These are phyloP conservation scores for Pangasius krempfi DNA, from an alignment of 2,797 vertebrate genomes.

Conservation along the genomic window DNA sequence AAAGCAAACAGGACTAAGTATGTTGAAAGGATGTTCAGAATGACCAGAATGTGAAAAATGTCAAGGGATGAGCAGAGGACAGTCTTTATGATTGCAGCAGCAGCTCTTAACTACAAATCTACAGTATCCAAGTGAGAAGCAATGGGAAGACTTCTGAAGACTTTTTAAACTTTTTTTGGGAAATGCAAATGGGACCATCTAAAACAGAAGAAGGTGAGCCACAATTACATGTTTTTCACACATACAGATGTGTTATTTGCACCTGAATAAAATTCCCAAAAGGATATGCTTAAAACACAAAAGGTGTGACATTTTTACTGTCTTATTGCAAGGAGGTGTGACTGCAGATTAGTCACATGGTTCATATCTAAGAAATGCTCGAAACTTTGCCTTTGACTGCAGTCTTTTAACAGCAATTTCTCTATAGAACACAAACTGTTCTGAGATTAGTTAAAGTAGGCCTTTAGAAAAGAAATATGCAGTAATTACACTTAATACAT, in stretches of 20 bases:
- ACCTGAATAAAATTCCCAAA: neutral
- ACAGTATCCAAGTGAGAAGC: neutral
- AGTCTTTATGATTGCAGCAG: neutral
- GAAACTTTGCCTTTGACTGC: neutral
- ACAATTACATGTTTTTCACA: neutral
- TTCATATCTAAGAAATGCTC: neutral
- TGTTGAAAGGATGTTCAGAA: neutral
- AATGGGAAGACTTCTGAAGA: neutral
- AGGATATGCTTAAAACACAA: neutral
- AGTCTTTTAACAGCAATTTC: neutral
- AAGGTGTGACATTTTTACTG: neutral
- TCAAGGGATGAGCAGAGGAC: neutral
- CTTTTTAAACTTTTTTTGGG: neutral
- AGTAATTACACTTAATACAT: neutral
- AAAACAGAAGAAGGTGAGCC: neutral
- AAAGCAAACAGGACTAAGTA: neutral
- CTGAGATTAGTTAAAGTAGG: neutral
- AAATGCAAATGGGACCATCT: neutral
- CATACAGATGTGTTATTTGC: neutral
- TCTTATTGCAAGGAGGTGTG: neutral
- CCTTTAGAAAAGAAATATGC: slow-evolving; percentile 1
- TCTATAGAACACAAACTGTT: neutral
- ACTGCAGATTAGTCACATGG: neutral
- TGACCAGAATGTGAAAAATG: neutral
- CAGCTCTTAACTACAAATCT: neutral